These are phyloP conservation scores for Araneus ventricosus DNA, from an alignment of 1,140 invertebrate species.

Conservation along the genomic window DNA sequence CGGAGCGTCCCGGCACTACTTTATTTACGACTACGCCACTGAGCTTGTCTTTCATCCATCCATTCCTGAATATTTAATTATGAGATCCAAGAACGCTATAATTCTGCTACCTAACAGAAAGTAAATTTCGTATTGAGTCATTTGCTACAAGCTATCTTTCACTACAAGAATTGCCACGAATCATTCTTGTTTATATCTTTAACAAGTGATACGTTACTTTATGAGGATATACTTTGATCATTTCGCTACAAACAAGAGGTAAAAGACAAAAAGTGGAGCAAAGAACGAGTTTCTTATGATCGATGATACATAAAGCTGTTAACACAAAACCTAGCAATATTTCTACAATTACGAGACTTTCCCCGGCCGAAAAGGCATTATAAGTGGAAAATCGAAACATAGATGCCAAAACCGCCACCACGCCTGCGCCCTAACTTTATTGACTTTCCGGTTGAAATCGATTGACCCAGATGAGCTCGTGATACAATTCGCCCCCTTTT, in stretches of 20 bases:
- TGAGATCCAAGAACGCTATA: too few species aligned
- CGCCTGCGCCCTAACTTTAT: constrained; percentile 24
- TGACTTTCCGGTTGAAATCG: constrained; percentile 23
- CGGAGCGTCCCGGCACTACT: too few species aligned
- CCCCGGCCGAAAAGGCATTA: neutral
- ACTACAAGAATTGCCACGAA: too few species aligned
- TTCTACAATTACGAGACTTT: neutral
- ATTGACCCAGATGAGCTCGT: constrained; percentile 28
- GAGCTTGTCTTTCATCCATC: too few species aligned
- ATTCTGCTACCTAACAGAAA: too few species aligned
- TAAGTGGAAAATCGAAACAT: neutral
- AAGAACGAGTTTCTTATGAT: neutral
- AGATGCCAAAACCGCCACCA: neutral
- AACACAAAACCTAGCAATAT: neutral
- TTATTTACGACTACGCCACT: too few species aligned
- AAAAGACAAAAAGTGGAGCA: neutral
- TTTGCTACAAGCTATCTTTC: too few species aligned
- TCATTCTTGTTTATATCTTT: too few species aligned
- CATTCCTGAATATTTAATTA: too few species aligned
- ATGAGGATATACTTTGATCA: too few species aligned
- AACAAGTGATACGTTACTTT: too few species aligned
- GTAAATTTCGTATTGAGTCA: too few species aligned
- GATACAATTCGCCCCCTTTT: constrained; percentile 36
- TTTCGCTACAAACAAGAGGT: neutral
- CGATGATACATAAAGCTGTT: neutral